Conservation (phyloP, 2,888 invertebrate species). For the Nymphalis urticae region DNA sequence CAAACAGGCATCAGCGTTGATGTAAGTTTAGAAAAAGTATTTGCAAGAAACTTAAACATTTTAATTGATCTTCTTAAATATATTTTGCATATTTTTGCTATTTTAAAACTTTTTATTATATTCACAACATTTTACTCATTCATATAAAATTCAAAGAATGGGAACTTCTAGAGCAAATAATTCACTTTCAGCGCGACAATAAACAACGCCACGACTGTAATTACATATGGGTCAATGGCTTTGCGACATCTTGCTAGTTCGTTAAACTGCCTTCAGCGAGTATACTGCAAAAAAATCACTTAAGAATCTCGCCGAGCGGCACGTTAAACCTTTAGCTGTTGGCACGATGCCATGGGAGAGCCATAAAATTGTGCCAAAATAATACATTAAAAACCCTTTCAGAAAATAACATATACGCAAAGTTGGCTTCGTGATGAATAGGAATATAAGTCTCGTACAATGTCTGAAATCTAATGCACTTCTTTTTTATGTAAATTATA, state of each 20-base stretch:
- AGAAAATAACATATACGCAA: constrained; percentile 61
- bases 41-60: background rate
- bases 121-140: background rate
- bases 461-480: constrained; percentile 53
- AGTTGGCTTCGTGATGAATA: constrained; percentile 54
- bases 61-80: no score
- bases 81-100: background rate
- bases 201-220: constrained; percentile 67
- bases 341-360: constrained; percentile 65
- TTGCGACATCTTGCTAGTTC: constrained; percentile 73
- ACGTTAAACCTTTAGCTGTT: constrained; percentile 74
- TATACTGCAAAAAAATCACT: constrained; percentile 74
- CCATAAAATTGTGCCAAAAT: constrained; percentile 69
- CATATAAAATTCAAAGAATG: constrained; percentile 44
- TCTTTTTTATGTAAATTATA: constrained; percentile 64
- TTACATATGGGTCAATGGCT: constrained; percentile 70
- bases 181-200: constrained; percentile 54
- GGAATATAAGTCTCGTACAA: constrained; percentile 46
- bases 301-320: constrained; percentile 65
- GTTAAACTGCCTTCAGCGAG: constrained; percentile 65
- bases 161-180: constrained; percentile 53
- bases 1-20: constrained; percentile 86
- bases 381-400: constrained; percentile 75
- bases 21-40: constrained; percentile 78
- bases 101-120: background rate